Evolutionary conservation across 2,113 vertebrate genomes (phyloP).

Genomic region (Strix aluco): DNA sequence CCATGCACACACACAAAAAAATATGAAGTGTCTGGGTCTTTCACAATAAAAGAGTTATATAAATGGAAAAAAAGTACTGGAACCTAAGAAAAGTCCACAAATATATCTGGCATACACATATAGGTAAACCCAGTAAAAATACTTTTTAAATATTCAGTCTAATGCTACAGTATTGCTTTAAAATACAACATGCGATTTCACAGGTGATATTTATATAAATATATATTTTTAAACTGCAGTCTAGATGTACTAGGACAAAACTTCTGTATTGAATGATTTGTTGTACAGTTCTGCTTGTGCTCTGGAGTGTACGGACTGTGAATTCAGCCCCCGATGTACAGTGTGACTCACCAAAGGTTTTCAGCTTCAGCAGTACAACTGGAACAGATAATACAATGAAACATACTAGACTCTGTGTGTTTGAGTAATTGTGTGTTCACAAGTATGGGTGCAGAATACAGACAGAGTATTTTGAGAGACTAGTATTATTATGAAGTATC

Average conservation of each 20-base stretch:
- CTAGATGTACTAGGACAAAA: neutral
- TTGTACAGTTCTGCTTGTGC: neutral
- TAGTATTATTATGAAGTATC: neutral
- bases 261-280: neutral
- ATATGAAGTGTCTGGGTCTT: neutral
- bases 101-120: neutral
- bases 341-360: neutral
- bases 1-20: neutral
- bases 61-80: neutral
- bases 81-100: neutral
- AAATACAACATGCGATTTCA: neutral
- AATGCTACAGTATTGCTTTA: neutral
- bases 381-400: neutral
- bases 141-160: neutral
- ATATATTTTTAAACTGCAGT: neutral
- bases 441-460: neutral
- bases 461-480: neutral
- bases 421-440: neutral
- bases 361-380: neutral
- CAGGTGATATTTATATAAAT: neutral
- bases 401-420: neutral
- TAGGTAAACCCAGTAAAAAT: neutral
- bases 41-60: neutral
- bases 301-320: neutral
- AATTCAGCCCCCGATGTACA: rapidly evolving